Evolutionary conservation across 1,140 invertebrate species (phyloP).

Genomic region (Berghia stephanieae): DNA sequence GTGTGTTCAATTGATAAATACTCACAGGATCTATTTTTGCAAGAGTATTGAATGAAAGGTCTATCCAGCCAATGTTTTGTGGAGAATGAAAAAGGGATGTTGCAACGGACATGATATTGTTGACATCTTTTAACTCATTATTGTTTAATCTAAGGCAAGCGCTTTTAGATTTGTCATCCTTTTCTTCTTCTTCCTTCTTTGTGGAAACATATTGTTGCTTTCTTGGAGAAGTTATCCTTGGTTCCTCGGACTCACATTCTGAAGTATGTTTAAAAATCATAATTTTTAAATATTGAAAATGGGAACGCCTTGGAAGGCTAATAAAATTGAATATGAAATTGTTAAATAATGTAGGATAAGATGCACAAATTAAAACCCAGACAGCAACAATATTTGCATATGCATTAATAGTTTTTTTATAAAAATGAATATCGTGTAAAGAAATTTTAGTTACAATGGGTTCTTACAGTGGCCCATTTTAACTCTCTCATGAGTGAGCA

Average conservation of each 20-base stretch:
- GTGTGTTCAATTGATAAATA: background rate
- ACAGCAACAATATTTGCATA: background rate
- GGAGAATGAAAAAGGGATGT: slow-evolving; percentile 42
- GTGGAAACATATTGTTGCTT: slow-evolving; percentile 28
- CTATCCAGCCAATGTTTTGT: slow-evolving; percentile 49
- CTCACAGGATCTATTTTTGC: slow-evolving; percentile 32
- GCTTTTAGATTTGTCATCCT: slow-evolving; percentile 41
- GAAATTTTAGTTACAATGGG: too few species aligned
- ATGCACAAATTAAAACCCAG: background rate
- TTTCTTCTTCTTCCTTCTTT: slow-evolving; percentile 12
- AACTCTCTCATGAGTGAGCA: too few species aligned
- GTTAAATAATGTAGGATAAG: background rate
- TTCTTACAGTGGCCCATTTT: too few species aligned
- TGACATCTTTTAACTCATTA: slow-evolving; percentile 48
- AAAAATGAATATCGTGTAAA: background rate
- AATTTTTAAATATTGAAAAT: background rate
- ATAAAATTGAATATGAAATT: background rate
- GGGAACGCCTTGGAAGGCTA: background rate
- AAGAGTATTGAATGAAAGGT: slow-evolving; percentile 28
- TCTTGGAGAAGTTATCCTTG: slow-evolving; percentile 32
- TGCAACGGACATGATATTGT: slow-evolving; percentile 37
- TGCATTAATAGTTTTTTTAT: background rate
- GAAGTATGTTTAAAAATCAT: background rate
- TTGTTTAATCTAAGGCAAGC: slow-evolving; percentile 53
- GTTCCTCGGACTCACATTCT: slow-evolving; percentile 49